These are phyloP conservation scores for Tympanoctomys barrerae DNA, from an alignment of 2,797 vertebrate species.

Conservation along the genomic window DNA sequence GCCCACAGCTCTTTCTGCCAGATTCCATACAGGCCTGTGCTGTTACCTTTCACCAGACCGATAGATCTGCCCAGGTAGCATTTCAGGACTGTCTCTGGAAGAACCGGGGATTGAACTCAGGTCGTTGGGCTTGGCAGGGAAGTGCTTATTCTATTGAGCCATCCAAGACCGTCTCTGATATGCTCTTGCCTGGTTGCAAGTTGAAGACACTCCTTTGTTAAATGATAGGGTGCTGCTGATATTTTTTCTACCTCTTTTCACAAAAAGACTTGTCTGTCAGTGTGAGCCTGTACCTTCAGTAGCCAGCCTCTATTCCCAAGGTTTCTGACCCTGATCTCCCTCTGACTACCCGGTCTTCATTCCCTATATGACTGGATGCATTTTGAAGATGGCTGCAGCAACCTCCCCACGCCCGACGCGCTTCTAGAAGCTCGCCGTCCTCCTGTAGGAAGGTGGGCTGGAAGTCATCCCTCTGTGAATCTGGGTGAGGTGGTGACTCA, in stretches of 20 bases:
- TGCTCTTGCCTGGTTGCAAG: background rate
- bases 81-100: background rate
- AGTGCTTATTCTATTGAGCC: no score
- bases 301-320: background rate
- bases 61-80: background rate
- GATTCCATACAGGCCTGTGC: background rate
- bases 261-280: background rate
- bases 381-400: background rate
- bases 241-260: background rate
- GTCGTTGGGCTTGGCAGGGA: no score
- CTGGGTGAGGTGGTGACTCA: background rate
- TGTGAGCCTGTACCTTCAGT: background rate
- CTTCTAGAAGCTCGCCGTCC: background rate
- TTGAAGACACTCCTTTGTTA: background rate
- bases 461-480: background rate
- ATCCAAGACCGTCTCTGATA: background rate
- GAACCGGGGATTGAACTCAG: no score
- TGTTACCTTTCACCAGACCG: background rate
- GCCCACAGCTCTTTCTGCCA: background rate
- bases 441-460: background rate
- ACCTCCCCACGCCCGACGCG: background rate
- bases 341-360: background rate
- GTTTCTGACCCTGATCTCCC: background rate
- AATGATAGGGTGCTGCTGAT: background rate
- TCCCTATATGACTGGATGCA: background rate